Base-by-base conservation (phyloP, 2,113 vertebrate genomes). In the Engraulis encrasicolus region DNA sequence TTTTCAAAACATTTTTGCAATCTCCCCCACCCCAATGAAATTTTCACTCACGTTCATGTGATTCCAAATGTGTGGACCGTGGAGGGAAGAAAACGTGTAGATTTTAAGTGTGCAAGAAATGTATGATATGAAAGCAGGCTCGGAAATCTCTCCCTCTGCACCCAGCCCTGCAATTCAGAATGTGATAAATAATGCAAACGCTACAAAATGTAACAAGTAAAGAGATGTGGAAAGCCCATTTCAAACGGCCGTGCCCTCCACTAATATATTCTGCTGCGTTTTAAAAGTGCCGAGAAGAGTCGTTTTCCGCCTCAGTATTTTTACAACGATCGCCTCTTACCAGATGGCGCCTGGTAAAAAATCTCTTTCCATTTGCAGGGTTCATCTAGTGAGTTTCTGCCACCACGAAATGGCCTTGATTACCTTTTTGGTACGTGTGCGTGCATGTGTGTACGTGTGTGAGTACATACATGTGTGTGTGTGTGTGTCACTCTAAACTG, bases 291-390 rank as follows among this genome's bases (percentile, higher is more conserved):
- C 66, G 14, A 31, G 58, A 66, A 66, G 20, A 66, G 58, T 66
- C 58, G 11, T 31, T 81, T 54, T 58, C 50, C 54, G 14, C 36
- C 27, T 37, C 52, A 61, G 19, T 23, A 23, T 9, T 38, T 58
- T 58, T 36, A 50, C 27, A 36, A 20, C 66, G 58, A 81, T 81
- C 52, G 36, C 14, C 80, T 61, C 36, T 11, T 36, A 81, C 20
- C 80, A 81, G 80, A 81, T 81, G 80, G 80, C 18, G 36, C 80
- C 52, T 38, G 58, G 31, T 40, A n/a, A 40, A n/a, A 40, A 61
- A 81, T 74, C 11, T 6, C 19, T 34, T 36, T n/a, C 31, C 50
- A 34, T 23, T 81, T 81, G 37, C 49, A n/a, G 23, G 50, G 79
- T 81, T 52, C 36, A 81, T 54, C 50, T 11, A 54, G 49, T 52